phyloP scores from a whole-genome alignment of 2,888 invertebrate species.

The Drosophila subquinaria region DNA sequence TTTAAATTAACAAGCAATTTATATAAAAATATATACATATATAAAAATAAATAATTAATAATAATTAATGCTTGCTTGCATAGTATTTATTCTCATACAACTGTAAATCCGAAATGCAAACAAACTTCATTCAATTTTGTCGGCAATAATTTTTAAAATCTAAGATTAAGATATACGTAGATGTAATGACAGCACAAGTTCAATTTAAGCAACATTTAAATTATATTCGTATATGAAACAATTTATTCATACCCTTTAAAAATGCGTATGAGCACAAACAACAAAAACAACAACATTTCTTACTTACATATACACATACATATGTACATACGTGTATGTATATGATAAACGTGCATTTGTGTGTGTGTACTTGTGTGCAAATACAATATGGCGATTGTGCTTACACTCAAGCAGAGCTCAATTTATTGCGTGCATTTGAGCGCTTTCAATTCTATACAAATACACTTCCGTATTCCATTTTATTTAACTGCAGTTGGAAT shows the following conservation, averaged over 20 bases:
- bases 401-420: background rate
- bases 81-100: slow-evolving; percentile 34
- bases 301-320: slow-evolving; percentile 21
- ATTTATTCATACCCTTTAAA: slow-evolving; percentile 5
- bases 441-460: background rate
- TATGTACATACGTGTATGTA: slow-evolving; percentile 19
- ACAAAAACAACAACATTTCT: slow-evolving; percentile 16
- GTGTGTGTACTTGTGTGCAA: slow-evolving; percentile 15
- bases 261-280: slow-evolving; percentile 11
- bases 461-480: too few species aligned
- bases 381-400: background rate
- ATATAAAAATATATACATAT: slow-evolving; percentile 1
- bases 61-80: slow-evolving; percentile 51
- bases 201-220: slow-evolving; percentile 40
- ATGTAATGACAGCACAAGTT: slow-evolving; percentile 37
- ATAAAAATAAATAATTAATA: slow-evolving; percentile 18
- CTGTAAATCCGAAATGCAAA: slow-evolving; percentile 13
- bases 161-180: slow-evolving; percentile 24
- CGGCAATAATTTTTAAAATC: slow-evolving; percentile 46
- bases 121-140: slow-evolving; percentile 40
- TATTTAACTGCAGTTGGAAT: background rate
- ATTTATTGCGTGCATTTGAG: background rate
- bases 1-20: slow-evolving; percentile 31
- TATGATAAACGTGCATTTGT: slow-evolving; percentile 23
- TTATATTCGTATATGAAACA: slow-evolving; percentile 20